A percentile compares a stretch with the other conserved stretches of the same genome.
phyloP scores from a whole-genome alignment of 2,113 vertebrate genomes.

The Aythya baeri region DNA sequence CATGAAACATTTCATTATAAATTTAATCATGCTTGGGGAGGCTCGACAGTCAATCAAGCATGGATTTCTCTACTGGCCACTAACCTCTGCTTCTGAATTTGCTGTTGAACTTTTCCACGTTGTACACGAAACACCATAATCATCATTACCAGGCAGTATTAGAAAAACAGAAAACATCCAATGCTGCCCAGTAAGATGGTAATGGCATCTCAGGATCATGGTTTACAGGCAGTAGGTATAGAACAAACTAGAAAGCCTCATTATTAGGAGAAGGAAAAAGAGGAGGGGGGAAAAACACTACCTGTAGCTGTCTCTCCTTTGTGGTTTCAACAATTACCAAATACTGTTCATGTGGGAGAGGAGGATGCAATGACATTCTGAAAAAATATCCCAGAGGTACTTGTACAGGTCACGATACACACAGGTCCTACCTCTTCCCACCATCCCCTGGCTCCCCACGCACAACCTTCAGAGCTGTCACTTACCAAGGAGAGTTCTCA shows the following conservation, averaged over 20 bases:
- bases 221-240: slow-evolving; percentile 11
- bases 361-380: background rate
- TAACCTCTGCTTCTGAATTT: background rate
- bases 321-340: background rate
- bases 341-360: background rate
- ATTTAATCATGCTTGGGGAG: background rate
- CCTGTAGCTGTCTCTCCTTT: background rate
- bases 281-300: background rate
- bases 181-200: slow-evolving; percentile 99
- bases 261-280: background rate
- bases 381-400: background rate
- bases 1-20: background rate
- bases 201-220: slow-evolving; percentile 77
- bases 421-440: background rate
- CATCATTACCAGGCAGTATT: slow-evolving; percentile 99
- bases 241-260: background rate
- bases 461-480: background rate
- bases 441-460: background rate
- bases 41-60: fast-evolving
- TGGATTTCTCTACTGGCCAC: background rate
- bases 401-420: fast-evolving
- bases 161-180: slow-evolving; percentile 93
- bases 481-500: background rate
- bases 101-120: slow-evolving; percentile 22
- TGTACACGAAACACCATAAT: slow-evolving; percentile 84